Conservation (phyloP, 2,888 invertebrate genomes). For the Hemistola chrysoprasaria region DNA sequence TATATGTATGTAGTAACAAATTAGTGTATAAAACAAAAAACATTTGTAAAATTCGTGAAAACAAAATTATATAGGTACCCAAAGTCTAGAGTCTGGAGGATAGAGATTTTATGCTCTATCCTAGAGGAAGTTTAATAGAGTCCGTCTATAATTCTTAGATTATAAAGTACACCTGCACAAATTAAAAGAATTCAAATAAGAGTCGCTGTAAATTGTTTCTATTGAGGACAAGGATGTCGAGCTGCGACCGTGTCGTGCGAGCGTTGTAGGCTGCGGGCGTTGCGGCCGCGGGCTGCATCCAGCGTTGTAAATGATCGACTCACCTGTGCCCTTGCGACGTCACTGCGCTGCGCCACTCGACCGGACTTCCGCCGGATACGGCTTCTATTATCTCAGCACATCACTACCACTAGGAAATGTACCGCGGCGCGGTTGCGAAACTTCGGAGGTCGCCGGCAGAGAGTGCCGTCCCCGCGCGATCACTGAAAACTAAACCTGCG, state of each 20-base stretch:
- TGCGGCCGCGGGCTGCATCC: constrained; percentile 37
- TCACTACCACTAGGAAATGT: constrained; percentile 71
- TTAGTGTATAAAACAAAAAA: too few relatives aligned
- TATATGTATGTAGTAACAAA: too few relatives aligned
- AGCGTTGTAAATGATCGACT: constrained; percentile 46
- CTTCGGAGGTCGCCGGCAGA: constrained; percentile 68
- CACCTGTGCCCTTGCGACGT: constrained; percentile 50
- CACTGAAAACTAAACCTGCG: constrained; percentile 73
- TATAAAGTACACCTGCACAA: constrained; percentile 27
- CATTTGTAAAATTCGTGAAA: too few relatives aligned
- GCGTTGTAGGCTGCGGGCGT: constrained; percentile 34
- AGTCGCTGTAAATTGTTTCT: constrained; percentile 68
- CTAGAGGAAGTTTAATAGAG: too few relatives aligned
- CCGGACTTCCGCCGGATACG: constrained; percentile 52
- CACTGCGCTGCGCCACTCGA: constrained; percentile 42
- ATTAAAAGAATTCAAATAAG: constrained; percentile 65
- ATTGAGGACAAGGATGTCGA: constrained; percentile 77
- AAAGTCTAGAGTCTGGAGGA: too few relatives aligned
- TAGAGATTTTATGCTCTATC: too few relatives aligned
- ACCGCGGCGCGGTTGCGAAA: constrained; percentile 58
- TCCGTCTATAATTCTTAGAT: too few relatives aligned
- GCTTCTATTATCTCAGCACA: constrained; percentile 54
- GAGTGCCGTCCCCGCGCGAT: constrained; percentile 71
- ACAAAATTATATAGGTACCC: too few relatives aligned
- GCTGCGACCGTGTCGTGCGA: constrained; percentile 43